Base-by-base conservation (phyloP, 2,888 invertebrate genomes). In the Nesidiocoris tenuis region DNA sequence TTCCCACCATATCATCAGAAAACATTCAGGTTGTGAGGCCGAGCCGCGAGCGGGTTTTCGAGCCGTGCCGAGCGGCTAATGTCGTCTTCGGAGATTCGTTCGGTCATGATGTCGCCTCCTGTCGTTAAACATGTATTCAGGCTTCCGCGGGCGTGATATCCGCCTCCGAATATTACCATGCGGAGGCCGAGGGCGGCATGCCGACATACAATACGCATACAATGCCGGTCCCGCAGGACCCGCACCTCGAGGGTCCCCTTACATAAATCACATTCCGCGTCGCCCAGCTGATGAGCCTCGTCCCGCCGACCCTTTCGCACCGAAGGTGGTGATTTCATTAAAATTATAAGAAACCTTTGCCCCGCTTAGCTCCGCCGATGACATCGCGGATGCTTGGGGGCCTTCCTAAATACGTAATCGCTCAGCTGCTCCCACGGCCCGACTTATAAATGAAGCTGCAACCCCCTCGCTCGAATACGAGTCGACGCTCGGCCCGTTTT, bases 41-140 rank as follows among this genome's bases (percentile, higher is more conserved):
- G n/a, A n/a, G 39, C 39, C 39, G 39, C 39, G 12, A 39, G 39
- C 3, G 5, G 39, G 39, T 39, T 39, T 3, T 3, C 39, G 39
- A 39, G 39, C 39, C 39, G 39, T 7, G 39, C 39, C 12, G 39
- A 56, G 67, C 16, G 22, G 67, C 55, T 67, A 67, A 67, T 67
- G 67, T 56, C 16, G 54, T 66, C 18, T 21, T 55, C 55, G n/a
- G 39, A 39, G 12, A 7, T 39, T 39, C 39, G 39, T 39, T 39
- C 12, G 39, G 39, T 12, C 39, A 39, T 67, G 55, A 67, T 67
- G 55, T 67, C 67, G 56, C 55, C 19, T 22, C 39, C 55, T 22
- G 55, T 67, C 67, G 67, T 67, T 67, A 67, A 67, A 67, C 67
- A 56, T 67, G 67, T 56, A 67, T 67, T 67, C 67, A 56, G 54